Base-by-base conservation (phyloP, 2,888 invertebrate genomes). In the Chymomyza fuscimana region DNA sequence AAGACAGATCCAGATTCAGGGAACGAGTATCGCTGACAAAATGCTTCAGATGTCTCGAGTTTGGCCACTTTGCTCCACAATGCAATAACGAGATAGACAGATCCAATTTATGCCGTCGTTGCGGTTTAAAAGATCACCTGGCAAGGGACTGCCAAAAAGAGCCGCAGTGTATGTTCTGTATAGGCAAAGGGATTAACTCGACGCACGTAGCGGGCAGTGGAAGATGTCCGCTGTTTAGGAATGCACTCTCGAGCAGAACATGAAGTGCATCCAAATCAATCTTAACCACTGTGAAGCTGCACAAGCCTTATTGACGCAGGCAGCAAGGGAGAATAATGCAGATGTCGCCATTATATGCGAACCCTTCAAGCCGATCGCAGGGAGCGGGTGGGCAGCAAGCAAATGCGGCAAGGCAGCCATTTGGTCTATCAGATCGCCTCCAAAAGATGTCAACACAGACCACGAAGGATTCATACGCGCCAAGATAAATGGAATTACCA, bases 31-130 rank as follows among this genome's bases (percentile, higher is more conserved):
- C n/a, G 7, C n/a, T 16, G 9, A 36, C 46, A 7, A 62, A 32
- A 40, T 62, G 62, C 19, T 62, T 25, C 46, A 62, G 29, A 50
- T 29, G 52, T 32, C n/a, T 6, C 10, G 54, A 54, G 29, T 54
- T 54, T 50, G 63, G 63, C 22, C 63, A 63, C 25, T 10, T 51
- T 4, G 52, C 64, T 12, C 29, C 9, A 22, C 52, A 32, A 4
- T 64, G 64, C 29, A 12, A 32, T 12, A 29, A 10, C 50, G 50
- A 50, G 50, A 15, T 50, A 15, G 50, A 50, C 2, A 50, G 50
- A 50, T 50, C 50, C 15, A 15, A 50, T 15, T 2, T 50, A 9
- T 50, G 50, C 19, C 19, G 19, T 19, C 19, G 19, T 19, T 19
- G 19, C 19, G 19, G 19, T 19, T 19, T 19, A 19, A 19, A 19